Conservation (phyloP, 1,140 invertebrate species). For the Apis cerana region DNA sequence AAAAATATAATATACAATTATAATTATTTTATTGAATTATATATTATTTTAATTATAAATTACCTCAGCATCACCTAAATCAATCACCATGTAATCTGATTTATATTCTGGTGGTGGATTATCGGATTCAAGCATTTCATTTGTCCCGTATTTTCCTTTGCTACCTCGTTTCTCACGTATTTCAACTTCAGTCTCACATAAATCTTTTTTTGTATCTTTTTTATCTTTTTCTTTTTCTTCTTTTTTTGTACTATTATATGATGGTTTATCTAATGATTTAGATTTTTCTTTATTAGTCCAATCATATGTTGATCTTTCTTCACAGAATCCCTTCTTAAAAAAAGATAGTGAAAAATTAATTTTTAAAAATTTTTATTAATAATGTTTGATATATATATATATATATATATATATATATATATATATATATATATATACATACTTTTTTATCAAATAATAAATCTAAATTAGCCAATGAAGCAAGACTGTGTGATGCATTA, state of each 20-base stretch:
- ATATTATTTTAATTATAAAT: conserved; percentile 2
- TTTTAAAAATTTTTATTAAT: not conserved
- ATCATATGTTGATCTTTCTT: conserved; percentile 73
- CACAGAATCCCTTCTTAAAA: conserved; percentile 74
- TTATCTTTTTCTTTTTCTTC: conserved; percentile 78
- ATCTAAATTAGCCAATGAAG: conserved; percentile 77
- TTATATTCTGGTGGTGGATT: conserved; percentile 77
- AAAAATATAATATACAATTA: not conserved
- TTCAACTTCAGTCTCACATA: conserved; percentile 66
- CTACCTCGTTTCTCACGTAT: conserved; percentile 67
- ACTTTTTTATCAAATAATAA: conserved; percentile 79
- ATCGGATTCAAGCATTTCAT: conserved; percentile 79
- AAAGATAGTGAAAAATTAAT: not conserved
- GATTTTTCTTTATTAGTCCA: conserved; percentile 79
- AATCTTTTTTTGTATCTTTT: conserved; percentile 69
- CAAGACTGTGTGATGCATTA: conserved; percentile 80
- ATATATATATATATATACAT: conserved; percentile 24
- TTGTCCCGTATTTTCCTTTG: conserved; percentile 77
- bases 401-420: conserved; percentile 52
- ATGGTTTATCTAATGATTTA: conserved; percentile 77
- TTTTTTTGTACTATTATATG: conserved; percentile 66
- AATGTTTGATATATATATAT: not conserved
- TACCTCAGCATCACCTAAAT: conserved; percentile 78
- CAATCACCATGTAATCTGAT: conserved; percentile 79
- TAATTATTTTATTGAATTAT: not conserved